phyloP scores from a whole-genome alignment of 2,888 invertebrate species.

The Craniophora ligustri region DNA sequence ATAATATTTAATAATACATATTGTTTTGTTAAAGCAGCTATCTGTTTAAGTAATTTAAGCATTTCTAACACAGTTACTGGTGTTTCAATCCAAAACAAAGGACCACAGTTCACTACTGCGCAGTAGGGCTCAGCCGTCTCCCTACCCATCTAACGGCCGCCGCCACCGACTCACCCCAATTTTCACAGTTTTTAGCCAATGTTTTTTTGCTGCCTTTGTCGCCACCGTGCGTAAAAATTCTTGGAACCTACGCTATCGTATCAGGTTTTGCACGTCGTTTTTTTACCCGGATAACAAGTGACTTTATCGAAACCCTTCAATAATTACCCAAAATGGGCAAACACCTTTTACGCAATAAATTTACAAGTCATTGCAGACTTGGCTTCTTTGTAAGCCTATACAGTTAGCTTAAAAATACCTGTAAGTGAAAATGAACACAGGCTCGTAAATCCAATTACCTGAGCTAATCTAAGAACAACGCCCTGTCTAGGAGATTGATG shows the following conservation, averaged over 20 bases:
- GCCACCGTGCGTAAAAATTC: slow-evolving; percentile 26
- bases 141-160: slow-evolving; percentile 22
- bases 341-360: slow-evolving; percentile 10
- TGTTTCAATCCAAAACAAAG: slow-evolving; percentile 49
- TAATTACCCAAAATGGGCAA: slow-evolving; percentile 3
- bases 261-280: slow-evolving; percentile 3
- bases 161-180: slow-evolving; percentile 32
- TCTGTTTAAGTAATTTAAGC: slow-evolving; percentile 5
- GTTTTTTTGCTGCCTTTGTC: slow-evolving; percentile 23
- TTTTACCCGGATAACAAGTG: slow-evolving; percentile 24
- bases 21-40: not conserved
- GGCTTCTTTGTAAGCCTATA: slow-evolving; percentile 24
- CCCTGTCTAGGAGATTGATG: slow-evolving; percentile 22
- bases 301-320: slow-evolving; percentile 25
- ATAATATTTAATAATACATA: no score
- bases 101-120: slow-evolving; percentile 46
- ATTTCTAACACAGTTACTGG: slow-evolving; percentile 22
- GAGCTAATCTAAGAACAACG: slow-evolving; percentile 26
- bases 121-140: slow-evolving; percentile 35
- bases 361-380: slow-evolving; percentile 13
- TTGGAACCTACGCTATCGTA: slow-evolving; percentile 31
- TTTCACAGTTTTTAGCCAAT: slow-evolving; percentile 19
- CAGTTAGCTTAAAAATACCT: slow-evolving; percentile 4
- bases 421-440: not conserved
- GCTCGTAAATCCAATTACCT: slow-evolving; percentile 5